A percentile compares a stretch with the other conserved stretches of the same genome.
Conservation (phyloP, 2,888 invertebrate genomes). For the Lycophotia porphyrea region DNA sequence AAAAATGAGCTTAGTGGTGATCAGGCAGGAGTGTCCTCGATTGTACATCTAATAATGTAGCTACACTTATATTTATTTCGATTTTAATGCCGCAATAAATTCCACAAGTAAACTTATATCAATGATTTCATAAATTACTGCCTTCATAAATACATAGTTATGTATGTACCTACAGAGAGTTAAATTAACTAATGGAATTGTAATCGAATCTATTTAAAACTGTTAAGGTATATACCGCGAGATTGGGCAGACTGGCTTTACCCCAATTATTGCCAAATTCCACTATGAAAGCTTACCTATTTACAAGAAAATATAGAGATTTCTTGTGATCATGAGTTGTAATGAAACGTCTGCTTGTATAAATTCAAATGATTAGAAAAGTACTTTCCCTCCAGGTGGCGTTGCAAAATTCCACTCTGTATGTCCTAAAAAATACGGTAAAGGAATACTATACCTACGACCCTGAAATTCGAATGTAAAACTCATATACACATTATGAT, state of each 20-base stretch:
- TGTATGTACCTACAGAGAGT: neutral
- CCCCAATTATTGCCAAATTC: neutral
- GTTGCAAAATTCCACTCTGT: too few relatives aligned
- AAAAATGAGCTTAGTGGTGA: too few relatives aligned
- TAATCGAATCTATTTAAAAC: slow-evolving; percentile 41
- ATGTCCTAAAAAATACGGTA: neutral
- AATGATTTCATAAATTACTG: slow-evolving; percentile 19
- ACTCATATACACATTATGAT: neutral
- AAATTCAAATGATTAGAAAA: too few relatives aligned
- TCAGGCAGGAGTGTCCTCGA: too few relatives aligned
- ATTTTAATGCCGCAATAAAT: slow-evolving; percentile 26
- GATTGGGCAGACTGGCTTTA: too few relatives aligned
- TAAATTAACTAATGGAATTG: slow-evolving; percentile 47
- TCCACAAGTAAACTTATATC: neutral
- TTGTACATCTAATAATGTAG: too few relatives aligned
- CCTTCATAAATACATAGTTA: slow-evolving; percentile 11
- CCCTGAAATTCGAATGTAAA: slow-evolving; percentile 28
- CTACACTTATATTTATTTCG: slow-evolving; percentile 4
- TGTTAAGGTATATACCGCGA: neutral
- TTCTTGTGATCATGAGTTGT: neutral
- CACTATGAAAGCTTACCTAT: neutral
- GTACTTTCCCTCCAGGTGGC: too few relatives aligned
- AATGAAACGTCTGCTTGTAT: neutral
- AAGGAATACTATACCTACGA: neutral
- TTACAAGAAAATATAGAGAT: neutral